Evolutionary conservation across 2,113 vertebrate genomes (phyloP).

Genomic region (Cygnus buccinator): DNA sequence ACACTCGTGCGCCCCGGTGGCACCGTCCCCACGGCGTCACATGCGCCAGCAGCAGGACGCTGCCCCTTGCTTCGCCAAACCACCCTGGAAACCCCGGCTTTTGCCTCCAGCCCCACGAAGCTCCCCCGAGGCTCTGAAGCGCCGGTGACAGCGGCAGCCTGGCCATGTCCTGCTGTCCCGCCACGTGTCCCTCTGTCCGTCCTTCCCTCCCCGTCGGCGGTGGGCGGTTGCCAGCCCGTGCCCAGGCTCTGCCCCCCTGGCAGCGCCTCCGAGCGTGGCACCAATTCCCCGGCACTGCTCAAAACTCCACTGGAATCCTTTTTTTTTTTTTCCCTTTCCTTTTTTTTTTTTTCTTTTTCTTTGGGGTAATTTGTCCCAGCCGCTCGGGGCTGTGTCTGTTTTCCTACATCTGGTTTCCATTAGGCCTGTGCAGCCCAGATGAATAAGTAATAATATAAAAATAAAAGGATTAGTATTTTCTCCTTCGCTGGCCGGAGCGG

Average conservation of each 20-base stretch:
- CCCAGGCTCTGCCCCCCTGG: not conserved
- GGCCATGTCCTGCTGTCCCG: not conserved
- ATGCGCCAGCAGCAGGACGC: not conserved
- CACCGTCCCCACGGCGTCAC: not conserved
- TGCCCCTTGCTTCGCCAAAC: too few species aligned
- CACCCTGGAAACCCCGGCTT: not conserved
- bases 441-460: slow-evolving; percentile 82
- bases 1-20: fast-evolving
- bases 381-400: slow-evolving; percentile 84
- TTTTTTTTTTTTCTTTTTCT: slow-evolving; percentile 65
- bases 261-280: not conserved
- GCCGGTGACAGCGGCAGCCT: not conserved
- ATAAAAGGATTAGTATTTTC: slow-evolving; percentile 77
- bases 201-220: not conserved
- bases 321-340: slow-evolving; percentile 71
- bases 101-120: not conserved
- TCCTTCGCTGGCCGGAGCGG: slow-evolving; percentile 52
- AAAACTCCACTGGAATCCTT: slow-evolving; percentile 75
- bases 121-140: not conserved
- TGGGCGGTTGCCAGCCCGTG: not conserved
- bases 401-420: slow-evolving; percentile 91
- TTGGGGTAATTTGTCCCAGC: slow-evolving; percentile 88
- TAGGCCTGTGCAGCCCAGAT: slow-evolving; percentile 80
- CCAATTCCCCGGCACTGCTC: slow-evolving; percentile 27
- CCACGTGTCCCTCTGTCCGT: not conserved